A percentile compares a stretch with the other conserved stretches of the same genome.
Conservation (phyloP, 2,888 invertebrate species). For the Drepana falcataria region DNA sequence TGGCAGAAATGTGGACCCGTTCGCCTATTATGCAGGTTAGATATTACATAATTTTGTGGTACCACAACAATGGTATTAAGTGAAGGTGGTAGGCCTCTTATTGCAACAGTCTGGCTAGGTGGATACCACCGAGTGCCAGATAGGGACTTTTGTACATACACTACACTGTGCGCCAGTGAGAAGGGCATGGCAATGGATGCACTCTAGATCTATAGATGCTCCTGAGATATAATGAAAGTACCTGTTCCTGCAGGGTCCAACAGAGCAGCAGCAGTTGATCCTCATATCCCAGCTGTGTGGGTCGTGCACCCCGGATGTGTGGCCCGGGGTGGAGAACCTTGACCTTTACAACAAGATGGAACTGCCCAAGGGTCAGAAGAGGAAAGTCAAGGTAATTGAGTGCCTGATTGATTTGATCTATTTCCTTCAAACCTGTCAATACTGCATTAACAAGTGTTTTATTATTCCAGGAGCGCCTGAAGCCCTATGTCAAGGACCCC, state of each 20-base stretch:
- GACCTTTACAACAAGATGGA: conserved; percentile 94
- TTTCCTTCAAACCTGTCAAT: too few species aligned
- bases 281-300: conserved; percentile 98
- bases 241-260: conserved; percentile 83
- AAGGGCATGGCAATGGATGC: too few species aligned
- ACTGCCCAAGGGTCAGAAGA: conserved; percentile 90
- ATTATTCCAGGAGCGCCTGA: conserved; percentile 82
- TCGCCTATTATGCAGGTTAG: conserved; percentile 91
- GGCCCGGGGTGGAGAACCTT: conserved; percentile 95
- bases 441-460: too few species aligned
- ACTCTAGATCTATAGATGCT: too few species aligned
- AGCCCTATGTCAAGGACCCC: conserved; percentile 93
- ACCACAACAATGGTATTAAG: too few species aligned
- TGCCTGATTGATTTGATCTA: too few species aligned
- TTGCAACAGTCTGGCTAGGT: too few species aligned
- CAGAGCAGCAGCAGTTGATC: conserved; percentile 96
- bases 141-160: too few species aligned
- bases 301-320: conserved; percentile 94
- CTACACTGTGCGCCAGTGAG: too few species aligned
- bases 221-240: too few species aligned
- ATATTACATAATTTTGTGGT: background rate
- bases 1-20: conserved; percentile 99
- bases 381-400: conserved; percentile 81
- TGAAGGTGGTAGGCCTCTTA: too few species aligned
- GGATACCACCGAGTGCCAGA: too few species aligned